phyloP scores from a whole-genome alignment of 2,113 vertebrate species.

The Thamnophis sirtalis region DNA sequence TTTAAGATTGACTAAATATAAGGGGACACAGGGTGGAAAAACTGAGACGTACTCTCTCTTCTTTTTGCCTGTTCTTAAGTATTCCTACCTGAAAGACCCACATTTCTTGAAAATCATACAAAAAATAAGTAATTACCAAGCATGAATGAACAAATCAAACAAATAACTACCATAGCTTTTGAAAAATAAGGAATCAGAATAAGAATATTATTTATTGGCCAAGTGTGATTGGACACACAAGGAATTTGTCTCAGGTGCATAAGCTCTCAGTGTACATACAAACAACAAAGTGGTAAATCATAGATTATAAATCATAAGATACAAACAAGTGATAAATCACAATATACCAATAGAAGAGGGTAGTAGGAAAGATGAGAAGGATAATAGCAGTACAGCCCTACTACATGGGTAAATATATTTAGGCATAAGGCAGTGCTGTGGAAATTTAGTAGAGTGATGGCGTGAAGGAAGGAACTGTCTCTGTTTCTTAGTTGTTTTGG shows the following conservation, averaged over 20 bases:
- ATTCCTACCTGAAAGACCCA: conserved; percentile 6
- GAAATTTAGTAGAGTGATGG: too few species aligned
- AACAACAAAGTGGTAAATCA: background rate
- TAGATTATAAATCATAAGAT: background rate
- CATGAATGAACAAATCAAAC: background rate
- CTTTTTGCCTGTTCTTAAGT: background rate
- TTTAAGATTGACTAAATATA: background rate
- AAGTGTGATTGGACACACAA: too few species aligned
- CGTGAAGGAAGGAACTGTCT: too few species aligned
- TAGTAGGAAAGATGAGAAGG: too few species aligned
- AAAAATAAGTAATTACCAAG: background rate
- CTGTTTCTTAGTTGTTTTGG: too few species aligned
- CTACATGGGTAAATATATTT: too few species aligned
- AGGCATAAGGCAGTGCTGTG: too few species aligned
- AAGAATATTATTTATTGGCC: too few species aligned
- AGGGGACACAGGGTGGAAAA: background rate
- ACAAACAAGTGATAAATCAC: too few species aligned
- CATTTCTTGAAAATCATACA: rapidly evolving
- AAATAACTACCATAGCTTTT: background rate
- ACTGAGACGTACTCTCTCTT: background rate
- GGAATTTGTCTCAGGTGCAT: background rate
- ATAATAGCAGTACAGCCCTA: too few species aligned
- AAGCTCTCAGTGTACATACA: background rate
- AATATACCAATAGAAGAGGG: too few species aligned
- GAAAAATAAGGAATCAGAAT: background rate